Conservation (phyloP, 2,113 vertebrate species). For the Chionomys nivalis region DNA sequence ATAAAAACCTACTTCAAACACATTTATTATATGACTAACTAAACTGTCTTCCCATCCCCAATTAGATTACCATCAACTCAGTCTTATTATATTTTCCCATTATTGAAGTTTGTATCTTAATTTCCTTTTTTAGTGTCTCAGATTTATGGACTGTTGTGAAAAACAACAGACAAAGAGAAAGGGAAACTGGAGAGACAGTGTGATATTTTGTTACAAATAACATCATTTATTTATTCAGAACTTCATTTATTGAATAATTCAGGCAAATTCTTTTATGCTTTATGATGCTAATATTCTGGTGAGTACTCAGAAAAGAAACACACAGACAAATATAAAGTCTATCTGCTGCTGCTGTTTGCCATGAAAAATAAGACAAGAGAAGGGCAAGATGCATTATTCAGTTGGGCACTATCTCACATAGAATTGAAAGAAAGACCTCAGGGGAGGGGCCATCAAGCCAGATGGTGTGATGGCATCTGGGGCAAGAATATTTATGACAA, state of each 20-base stretch:
- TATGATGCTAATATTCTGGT: constrained; percentile 15
- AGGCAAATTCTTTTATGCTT: constrained; percentile 38
- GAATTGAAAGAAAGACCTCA: background rate
- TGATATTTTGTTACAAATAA: constrained; percentile 49
- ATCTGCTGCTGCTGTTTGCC: background rate
- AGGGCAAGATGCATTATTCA: background rate
- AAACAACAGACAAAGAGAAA: constrained; percentile 56
- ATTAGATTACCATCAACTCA: constrained; percentile 38
- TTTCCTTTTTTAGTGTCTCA: background rate
- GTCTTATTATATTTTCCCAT: constrained; percentile 23
- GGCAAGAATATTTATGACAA: background rate
- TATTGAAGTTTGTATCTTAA: constrained; percentile 44
- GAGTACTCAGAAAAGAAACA: constrained; percentile 34
- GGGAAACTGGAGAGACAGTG: constrained; percentile 18
- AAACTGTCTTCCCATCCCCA: background rate
- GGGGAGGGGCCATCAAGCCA: background rate
- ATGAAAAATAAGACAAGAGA: background rate
- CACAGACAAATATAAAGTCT: constrained; percentile 3
- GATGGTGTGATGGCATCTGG: background rate
- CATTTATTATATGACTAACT: constrained; percentile 38
- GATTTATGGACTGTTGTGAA: constrained; percentile 57
- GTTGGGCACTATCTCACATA: background rate
- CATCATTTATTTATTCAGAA: constrained; percentile 55
- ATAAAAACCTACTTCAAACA: constrained; percentile 37
- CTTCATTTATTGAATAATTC: constrained; percentile 62